phyloP scores from a whole-genome alignment of 1,140 invertebrate species.

The Nasonia longicornis region DNA sequence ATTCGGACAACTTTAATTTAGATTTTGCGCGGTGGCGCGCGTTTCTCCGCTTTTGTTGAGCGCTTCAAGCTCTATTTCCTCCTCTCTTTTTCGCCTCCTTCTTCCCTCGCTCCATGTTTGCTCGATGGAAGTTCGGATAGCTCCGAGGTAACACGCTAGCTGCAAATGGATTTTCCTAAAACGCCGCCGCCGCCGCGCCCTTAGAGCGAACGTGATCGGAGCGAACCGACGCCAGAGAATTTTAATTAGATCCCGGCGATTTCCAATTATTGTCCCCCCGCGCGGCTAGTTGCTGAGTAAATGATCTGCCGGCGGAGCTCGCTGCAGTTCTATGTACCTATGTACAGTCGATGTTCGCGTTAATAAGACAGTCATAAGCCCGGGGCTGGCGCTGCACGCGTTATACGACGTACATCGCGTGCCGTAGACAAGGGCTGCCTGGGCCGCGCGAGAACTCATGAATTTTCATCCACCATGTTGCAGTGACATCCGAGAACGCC shows the following conservation, averaged over 20 bases:
- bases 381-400: background rate
- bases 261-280: background rate
- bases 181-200: background rate
- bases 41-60: constrained; percentile 33
- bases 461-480: constrained; percentile 51
- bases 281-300: background rate
- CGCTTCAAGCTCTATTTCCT: constrained; percentile 17
- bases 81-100: constrained; percentile 22
- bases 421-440: background rate
- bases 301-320: too few relatives aligned
- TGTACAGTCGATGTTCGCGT: background rate
- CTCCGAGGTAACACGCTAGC: constrained; percentile 6
- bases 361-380: background rate
- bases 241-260: constrained; percentile 29
- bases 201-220: background rate
- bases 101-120: constrained; percentile 21
- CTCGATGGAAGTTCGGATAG: constrained; percentile 31
- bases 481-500: constrained; percentile 60
- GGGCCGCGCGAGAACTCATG: constrained; percentile 21
- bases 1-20: constrained; percentile 41
- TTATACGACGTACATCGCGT: background rate
- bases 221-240: background rate
- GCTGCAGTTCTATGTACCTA: too few relatives aligned
- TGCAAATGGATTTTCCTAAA: constrained; percentile 23
- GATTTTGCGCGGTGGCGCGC: constrained; percentile 33